Evolutionary conservation across 2,888 invertebrate genomes (phyloP), one percentile per base, ranked within the genome.

Genomic region (Synanthedon formicaeformis): DNA sequence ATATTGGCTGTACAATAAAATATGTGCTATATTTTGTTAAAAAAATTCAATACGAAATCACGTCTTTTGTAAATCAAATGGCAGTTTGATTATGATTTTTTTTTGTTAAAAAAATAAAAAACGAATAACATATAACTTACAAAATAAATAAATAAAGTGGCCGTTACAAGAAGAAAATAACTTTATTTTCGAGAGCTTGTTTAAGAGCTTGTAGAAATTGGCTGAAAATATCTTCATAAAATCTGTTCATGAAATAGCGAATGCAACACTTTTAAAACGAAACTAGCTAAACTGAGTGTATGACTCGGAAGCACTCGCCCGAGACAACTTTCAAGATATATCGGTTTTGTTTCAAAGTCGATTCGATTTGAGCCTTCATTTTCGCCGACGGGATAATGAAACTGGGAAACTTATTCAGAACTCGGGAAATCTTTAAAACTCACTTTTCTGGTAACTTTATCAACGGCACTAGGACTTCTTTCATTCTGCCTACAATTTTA

Each of bases 261-360:
- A 61, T 61, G 61, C 57, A 67, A 68, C 66, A 67, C 64, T 66
- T 72, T 72, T 71, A 67, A 72, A 73, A 67, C 71, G 65, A 58
- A 68, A 71, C 71, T 71, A 65, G 60, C 57, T 63, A 69, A 69
- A 67, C 71, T 66, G 67, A 67, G 67, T 45, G 14, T 45, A 45
- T 49, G 49, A 11, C 49, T 49, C 16, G 8, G 49, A 4, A 45
- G 45, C 45, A 45, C 45, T 45, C 45, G 13, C 45, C 12, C 12
- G 45, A n/a, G 45, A 45, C 45, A 45, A 71, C 63, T 73, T 72
- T 61, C 60, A 64, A 76, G 73, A 76, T 74, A 77, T 75, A 78
- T 77, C 71, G 75, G 69, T 71, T 73, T 78, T 77, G 77, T 78
- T 78, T 72, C 68, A 71, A 77, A 78, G 73, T 75, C 68, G 62